Evolutionary conservation across 2,797 vertebrate genomes (phyloP).

Genomic region (Hozukius guyotensis): DNA sequence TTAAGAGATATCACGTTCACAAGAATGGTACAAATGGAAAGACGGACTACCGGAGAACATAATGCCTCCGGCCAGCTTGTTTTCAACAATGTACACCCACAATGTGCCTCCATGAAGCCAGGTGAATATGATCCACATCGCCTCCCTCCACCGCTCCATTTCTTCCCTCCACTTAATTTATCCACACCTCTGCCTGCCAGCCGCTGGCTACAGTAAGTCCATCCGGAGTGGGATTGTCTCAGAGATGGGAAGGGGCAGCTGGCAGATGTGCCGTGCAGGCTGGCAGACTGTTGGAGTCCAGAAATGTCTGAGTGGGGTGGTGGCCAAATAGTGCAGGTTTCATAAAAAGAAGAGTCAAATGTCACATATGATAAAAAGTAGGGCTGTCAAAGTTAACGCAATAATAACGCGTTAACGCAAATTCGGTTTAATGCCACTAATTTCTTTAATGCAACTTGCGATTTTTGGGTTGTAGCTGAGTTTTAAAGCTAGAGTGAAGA

Average conservation of each 20-base stretch:
- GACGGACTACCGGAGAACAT: too few species aligned
- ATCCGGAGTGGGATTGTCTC: slow-evolving; percentile 21
- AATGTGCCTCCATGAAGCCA: not conserved
- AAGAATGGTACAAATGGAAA: too few species aligned
- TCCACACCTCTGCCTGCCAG: slow-evolving; percentile 31
- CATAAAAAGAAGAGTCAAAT: not conserved
- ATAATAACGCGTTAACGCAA: too few species aligned
- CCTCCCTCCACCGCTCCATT: not conserved
- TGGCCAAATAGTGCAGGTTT: not conserved
- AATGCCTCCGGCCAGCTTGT: not conserved
- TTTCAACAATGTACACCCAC: not conserved
- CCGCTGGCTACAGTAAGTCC: not conserved
- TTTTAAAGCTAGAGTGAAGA: too few species aligned
- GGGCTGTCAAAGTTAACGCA: not conserved
- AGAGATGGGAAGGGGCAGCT: slow-evolving; percentile 13
- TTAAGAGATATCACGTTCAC: too few species aligned
- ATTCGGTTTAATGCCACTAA: too few species aligned
- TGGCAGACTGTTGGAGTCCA: not conserved
- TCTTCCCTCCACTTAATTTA: slow-evolving; percentile 4
- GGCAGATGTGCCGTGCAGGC: slow-evolving; percentile 27
- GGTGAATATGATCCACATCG: not conserved
- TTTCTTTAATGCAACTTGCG: too few species aligned
- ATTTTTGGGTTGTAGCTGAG: too few species aligned
- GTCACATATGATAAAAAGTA: not conserved
- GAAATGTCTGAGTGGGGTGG: not conserved